A percentile compares a stretch with the other conserved stretches of the same genome.
These are phyloP conservation scores for Macrostomum lignano DNA, from an alignment of 1,140 invertebrate species.

Conservation along the genomic window DNA sequence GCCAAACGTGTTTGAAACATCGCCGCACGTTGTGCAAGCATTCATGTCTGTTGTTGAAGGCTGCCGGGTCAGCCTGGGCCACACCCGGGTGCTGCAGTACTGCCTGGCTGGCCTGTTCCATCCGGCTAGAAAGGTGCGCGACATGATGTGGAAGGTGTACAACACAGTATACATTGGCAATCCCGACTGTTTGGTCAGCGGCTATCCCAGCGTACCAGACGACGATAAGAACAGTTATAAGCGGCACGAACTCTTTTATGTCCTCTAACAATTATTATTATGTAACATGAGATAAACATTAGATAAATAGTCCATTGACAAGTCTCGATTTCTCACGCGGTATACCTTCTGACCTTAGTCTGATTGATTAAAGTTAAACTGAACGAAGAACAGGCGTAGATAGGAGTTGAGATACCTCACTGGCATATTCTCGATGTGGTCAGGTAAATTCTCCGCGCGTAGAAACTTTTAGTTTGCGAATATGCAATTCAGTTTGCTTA, in stretches of 20 bases:
- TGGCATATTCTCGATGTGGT: too few relatives aligned
- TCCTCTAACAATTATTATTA: too few relatives aligned
- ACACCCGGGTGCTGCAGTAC: slow-evolving; percentile 81
- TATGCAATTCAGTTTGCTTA: too few relatives aligned
- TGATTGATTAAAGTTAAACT: too few relatives aligned
- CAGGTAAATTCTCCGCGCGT: too few relatives aligned
- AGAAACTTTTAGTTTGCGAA: too few relatives aligned
- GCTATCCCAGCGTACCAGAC: slow-evolving; percentile 73
- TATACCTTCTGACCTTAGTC: too few relatives aligned
- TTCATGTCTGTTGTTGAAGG: slow-evolving; percentile 97
- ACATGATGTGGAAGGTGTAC: slow-evolving; percentile 94
- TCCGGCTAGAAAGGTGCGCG: slow-evolving; percentile 86
- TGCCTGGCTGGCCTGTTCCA: slow-evolving; percentile 84
- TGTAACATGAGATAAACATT: too few relatives aligned
- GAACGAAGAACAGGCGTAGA: too few relatives aligned
- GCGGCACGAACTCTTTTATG: slow-evolving; percentile 81
- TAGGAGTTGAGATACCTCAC: too few relatives aligned
- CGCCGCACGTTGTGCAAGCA: slow-evolving; percentile 91
- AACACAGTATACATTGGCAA: slow-evolving; percentile 95
- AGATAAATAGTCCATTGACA: too few relatives aligned
- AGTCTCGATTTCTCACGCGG: too few relatives aligned
- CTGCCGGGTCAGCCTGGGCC: slow-evolving; percentile 68
- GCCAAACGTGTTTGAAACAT: slow-evolving; percentile 99
- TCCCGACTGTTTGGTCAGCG: slow-evolving; percentile 85
- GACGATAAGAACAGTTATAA: slow-evolving; percentile 79